Evolutionary conservation across 1,140 invertebrate species (phyloP), one percentile per base, ranked within the genome.

Genomic region (Trachymyrmex cornetzi): DNA sequence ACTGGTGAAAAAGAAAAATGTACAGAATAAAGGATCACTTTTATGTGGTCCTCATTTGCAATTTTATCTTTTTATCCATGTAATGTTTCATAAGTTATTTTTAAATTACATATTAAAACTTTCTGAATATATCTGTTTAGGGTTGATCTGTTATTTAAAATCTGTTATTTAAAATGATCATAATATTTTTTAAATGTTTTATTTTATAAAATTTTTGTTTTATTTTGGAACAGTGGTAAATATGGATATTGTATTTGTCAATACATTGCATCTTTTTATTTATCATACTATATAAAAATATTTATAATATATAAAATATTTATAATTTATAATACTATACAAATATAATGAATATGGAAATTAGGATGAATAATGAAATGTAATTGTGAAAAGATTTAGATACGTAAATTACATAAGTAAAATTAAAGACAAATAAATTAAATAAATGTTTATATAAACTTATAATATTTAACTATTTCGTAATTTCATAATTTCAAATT

Each of bases 1-100:
- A 81, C 64, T 81, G 79, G 66, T 81, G 50, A 50, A 48, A 69
- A 66, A 53, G 44, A 66, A 50, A 81, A 81, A 69, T 6, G 3
- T 55, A 22, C 55, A 64, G 24, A 34, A 30, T 48, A 79, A n/a
- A n/a, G 57, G 30, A 69, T 71, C 14, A 55, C 24, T 50, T 44
- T 64, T n/a, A 64, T 64, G 14, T 38, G n/a, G 9, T 61, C 6
- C 1, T 71, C 3, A 81, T 11, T 71, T 34, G 34, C 16, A 57
- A 30, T 64, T 38, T 44, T 7, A 27, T 50, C 2, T 24, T 77
- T 66, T 34, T 38, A 44, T 63, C 44, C 9, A 14, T 61, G 27
- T n/a, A 14, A 44, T 3, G 14, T 77, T 9, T 44, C 0, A 44
- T 38, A 14, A 67, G 14, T 44, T 44, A 67, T 77, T 77, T 77